These are phyloP conservation scores for Mastomys natalensis DNA, from an alignment of 2,113 vertebrate genomes.

Conservation along the genomic window DNA sequence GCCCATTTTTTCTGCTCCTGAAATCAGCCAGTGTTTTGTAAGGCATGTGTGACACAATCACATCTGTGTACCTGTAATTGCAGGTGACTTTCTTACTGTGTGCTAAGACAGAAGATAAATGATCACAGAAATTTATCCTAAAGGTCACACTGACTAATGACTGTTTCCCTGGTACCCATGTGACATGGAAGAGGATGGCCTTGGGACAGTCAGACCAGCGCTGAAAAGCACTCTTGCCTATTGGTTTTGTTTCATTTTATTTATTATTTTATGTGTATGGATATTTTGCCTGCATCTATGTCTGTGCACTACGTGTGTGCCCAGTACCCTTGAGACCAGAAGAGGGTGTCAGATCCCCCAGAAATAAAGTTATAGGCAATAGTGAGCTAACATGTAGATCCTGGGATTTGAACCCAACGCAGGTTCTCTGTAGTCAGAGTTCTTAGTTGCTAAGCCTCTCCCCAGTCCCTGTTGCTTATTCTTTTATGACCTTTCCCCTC, in stretches of 20 bases:
- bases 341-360: neutral
- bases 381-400: neutral
- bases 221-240: neutral
- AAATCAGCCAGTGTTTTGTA: conserved; percentile 28
- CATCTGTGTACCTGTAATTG: neutral
- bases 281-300: neutral
- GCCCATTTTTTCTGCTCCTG: neutral
- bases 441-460: neutral
- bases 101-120: neutral
- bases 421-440: neutral
- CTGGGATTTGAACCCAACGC: neutral
- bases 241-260: neutral
- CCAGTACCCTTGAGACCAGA: neutral
- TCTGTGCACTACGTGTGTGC: neutral
- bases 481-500: neutral
- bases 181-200: neutral
- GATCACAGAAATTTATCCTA: conserved; percentile 6
- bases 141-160: neutral
- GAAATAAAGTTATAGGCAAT: neutral
- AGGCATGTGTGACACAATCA: neutral
- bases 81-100: neutral
- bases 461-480: neutral
- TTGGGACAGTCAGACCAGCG: neutral
- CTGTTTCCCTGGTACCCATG: neutral
- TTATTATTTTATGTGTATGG: neutral